Percentiles rank a stretch among this genome's conserved stretches.
Conservation (phyloP, 2,797 vertebrate genomes). For the Syngnathus rostellatus region DNA sequence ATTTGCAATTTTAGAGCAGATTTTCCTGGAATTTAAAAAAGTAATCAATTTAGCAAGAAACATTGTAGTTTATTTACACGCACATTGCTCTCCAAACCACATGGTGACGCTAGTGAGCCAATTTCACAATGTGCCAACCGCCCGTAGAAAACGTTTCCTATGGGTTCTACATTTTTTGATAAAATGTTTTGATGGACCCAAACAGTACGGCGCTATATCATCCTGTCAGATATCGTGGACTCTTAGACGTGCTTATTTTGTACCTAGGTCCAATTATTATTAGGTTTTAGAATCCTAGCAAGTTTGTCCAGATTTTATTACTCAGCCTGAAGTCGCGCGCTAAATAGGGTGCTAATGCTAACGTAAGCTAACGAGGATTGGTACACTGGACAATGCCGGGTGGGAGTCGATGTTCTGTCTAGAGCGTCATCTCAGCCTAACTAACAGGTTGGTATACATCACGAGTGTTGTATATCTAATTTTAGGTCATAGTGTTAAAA, state of each 20-base stretch:
- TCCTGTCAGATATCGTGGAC: no score
- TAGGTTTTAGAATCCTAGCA: neutral
- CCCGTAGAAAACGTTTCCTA: neutral
- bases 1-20: no score
- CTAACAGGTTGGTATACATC: conserved; percentile 21
- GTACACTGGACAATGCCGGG: neutral
- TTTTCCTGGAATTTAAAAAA: no score
- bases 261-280: neutral
- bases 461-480: neutral
- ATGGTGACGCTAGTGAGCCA: neutral
- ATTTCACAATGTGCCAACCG: neutral
- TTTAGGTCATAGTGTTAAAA: neutral
- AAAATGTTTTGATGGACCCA: neutral
- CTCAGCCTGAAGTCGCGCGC: conserved; percentile 14
- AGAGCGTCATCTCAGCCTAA: neutral
- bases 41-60: no score
- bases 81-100: neutral
- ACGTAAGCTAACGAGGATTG: conserved; percentile 21
- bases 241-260: neutral
- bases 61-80: neutral
- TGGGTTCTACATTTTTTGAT: neutral
- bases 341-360: conserved; percentile 37
- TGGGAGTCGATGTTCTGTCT: neutral
- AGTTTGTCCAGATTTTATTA: neutral
- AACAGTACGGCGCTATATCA: neutral